A percentile compares a stretch with the other conserved stretches of the same genome.
phyloP scores from a whole-genome alignment of 2,797 vertebrate species.

The Sparidentex hasta region DNA sequence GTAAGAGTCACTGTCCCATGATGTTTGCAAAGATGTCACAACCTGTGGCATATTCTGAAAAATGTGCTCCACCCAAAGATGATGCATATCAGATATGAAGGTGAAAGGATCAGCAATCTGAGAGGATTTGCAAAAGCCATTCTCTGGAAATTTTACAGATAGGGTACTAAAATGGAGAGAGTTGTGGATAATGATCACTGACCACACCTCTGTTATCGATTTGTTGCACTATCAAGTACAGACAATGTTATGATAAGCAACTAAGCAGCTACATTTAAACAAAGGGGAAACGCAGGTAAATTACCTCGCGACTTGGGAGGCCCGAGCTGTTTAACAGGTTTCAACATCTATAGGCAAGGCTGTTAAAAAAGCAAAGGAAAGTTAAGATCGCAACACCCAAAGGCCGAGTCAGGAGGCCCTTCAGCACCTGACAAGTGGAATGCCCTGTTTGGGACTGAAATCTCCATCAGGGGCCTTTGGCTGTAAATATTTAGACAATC shows the following conservation, averaged over 20 bases:
- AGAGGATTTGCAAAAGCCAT: neutral
- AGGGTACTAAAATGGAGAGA: neutral
- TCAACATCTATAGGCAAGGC: conserved; percentile 30
- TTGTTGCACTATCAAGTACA: neutral
- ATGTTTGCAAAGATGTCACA: conserved; percentile 22
- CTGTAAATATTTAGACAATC: neutral
- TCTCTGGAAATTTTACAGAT: neutral
- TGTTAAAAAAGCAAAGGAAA: conserved; percentile 32
- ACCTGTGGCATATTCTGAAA: conserved; percentile 29
- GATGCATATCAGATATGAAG: conserved; percentile 19
- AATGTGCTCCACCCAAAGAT: conserved; percentile 48
- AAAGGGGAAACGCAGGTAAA: conserved; percentile 40
- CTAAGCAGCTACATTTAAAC: conserved; percentile 29
- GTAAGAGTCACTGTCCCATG: conserved; percentile 16
- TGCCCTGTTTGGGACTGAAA: conserved; percentile 17
- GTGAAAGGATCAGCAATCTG: neutral
- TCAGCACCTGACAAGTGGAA: conserved; percentile 17
- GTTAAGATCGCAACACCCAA: neutral
- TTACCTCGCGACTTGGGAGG: neutral
- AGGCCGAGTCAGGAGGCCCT: neutral
- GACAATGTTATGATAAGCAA: conserved; percentile 8
- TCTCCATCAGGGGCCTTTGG: conserved; percentile 10
- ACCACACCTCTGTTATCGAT: neutral
- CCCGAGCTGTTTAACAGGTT: conserved; percentile 57
- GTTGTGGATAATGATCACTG: neutral